These are phyloP conservation scores for Tyto alba DNA, from an alignment of 2,113 vertebrate species.

Conservation along the genomic window DNA sequence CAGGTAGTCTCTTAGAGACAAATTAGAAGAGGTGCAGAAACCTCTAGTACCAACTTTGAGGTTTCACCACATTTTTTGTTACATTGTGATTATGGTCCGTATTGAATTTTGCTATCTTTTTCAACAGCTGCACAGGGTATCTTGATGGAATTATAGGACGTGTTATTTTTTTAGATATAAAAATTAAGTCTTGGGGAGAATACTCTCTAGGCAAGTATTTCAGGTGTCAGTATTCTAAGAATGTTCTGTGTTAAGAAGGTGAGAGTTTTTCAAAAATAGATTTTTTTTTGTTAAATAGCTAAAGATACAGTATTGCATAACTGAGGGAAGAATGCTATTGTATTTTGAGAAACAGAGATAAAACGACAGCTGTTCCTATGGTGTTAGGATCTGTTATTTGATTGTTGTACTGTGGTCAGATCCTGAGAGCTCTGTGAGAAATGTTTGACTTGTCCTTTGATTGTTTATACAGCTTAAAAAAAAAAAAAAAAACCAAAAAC, in stretches of 20 bases:
- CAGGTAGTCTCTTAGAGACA: conserved; percentile 68
- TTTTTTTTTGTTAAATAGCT: not conserved
- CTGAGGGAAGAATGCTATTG: not conserved
- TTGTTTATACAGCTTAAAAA: not conserved
- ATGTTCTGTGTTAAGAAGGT: not conserved
- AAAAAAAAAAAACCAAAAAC: too few species aligned
- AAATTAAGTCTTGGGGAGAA: not conserved
- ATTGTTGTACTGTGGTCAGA: not conserved
- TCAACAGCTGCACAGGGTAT: not conserved
- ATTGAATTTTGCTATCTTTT: not conserved
- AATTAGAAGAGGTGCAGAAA: conserved; percentile 36
- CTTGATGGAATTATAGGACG: not conserved
- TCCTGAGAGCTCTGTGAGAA: not conserved
- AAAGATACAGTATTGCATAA: not conserved
- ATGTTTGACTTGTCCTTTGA: not conserved
- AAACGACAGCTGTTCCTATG: not conserved
- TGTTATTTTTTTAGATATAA: not conserved
- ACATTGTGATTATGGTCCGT: not conserved
- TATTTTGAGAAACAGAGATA: not conserved
- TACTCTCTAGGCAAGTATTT: not conserved
- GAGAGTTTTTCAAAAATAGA: not conserved
- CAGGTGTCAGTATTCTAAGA: not conserved
- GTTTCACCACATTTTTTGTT: not conserved
- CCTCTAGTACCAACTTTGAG: not conserved
- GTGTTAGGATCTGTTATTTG: not conserved